These are phyloP conservation scores for Barypeithes pellucidus DNA, from an alignment of 2,888 invertebrate species.

Conservation along the genomic window DNA sequence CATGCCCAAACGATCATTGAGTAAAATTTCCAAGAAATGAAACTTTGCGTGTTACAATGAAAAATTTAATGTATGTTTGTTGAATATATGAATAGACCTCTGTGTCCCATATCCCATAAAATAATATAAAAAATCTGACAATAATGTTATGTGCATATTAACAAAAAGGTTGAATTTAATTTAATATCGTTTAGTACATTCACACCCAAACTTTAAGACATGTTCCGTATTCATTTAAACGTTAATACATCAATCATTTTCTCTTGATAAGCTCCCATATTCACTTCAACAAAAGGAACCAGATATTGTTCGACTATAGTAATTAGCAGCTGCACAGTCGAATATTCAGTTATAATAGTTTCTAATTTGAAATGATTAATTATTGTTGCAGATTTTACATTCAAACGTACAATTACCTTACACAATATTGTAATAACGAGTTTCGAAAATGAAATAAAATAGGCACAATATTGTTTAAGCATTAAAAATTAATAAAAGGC, in stretches of 20 bases:
- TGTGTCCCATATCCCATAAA: no score
- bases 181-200: conserved; percentile 27
- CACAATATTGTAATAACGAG: conserved; percentile 12
- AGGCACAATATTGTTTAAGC: background rate
- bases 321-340: conserved; percentile 63
- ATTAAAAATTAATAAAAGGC: conserved; percentile 1
- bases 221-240: conserved; percentile 38
- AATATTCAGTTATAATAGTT: conserved; percentile 62
- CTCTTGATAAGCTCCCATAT: conserved; percentile 54
- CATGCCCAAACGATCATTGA: no score
- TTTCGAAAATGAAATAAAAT: conserved; percentile 2
- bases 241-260: conserved; percentile 45
- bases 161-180: conserved; percentile 3
- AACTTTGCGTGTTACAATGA: no score
- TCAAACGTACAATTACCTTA: conserved; percentile 6
- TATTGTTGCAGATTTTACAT: conserved; percentile 40
- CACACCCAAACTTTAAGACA: conserved; percentile 38
- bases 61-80: no score
- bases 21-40: no score
- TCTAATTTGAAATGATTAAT: conserved; percentile 67
- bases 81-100: no score
- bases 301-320: conserved; percentile 64
- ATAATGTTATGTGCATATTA: background rate
- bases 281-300: conserved; percentile 59
- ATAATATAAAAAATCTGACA: no score